phyloP scores from a whole-genome alignment of 2,888 invertebrate genomes.

The Cataglyphis livida region DNA sequence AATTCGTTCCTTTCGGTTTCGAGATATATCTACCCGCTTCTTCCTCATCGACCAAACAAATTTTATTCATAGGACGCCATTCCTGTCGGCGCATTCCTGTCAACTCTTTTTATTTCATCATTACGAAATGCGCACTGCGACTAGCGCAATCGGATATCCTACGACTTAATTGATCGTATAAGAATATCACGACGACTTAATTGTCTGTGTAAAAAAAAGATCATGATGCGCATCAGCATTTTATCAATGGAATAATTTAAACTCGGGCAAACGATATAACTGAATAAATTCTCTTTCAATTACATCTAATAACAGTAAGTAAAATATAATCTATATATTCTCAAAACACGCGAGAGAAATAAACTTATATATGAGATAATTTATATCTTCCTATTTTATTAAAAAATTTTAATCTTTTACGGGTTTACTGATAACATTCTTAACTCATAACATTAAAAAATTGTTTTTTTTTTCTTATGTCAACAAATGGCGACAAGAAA shows the following conservation, averaged over 20 bases:
- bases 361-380: neutral
- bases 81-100: neutral
- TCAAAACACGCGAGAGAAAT: neutral
- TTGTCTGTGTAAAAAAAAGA: neutral
- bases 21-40: constrained; percentile 22
- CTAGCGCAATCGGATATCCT: neutral
- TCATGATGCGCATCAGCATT: constrained; percentile 1
- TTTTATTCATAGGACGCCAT: constrained; percentile 58
- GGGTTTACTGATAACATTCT: neutral
- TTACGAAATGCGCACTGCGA: constrained; percentile 3
- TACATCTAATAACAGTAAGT: neutral
- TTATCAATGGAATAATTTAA: constrained; percentile 14
- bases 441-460: neutral
- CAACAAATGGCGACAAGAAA: neutral
- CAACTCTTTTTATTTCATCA: neutral
- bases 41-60: constrained; percentile 71
- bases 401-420: neutral
- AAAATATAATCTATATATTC: neutral
- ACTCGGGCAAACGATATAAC: neutral
- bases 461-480: neutral
- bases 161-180: constrained; percentile 4
- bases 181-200: neutral
- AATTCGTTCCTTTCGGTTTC: constrained; percentile 42
- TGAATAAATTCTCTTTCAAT: constrained; percentile 2
- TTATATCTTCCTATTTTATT: neutral